Base-by-base conservation (phyloP, 1,140 invertebrate species). In the Drosophila eugracilis region DNA sequence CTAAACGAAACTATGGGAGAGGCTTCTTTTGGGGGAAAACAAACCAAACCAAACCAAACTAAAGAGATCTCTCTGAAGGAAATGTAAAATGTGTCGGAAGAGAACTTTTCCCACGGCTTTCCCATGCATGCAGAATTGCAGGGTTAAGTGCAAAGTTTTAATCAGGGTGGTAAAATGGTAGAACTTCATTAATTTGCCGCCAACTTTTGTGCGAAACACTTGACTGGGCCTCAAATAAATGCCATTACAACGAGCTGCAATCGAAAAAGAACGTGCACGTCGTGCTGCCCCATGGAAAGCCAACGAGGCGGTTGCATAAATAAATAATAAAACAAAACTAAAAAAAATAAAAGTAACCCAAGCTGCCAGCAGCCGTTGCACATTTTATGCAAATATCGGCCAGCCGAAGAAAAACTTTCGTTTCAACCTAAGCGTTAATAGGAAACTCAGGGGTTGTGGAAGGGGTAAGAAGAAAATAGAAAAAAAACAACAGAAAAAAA, bases 181-280 rank as follows among this genome's bases (percentile, higher is more conserved):
- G 65, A 70, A 86, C 62, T 86, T 85, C 77, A 81, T 85, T 85
- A 81, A 81, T 85, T 86, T 84, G 66, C 76, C 36, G 44, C 36
- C 57, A 80, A 76, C 76, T 84, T 80, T 37, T 77, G 53, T 45
- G 28, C 32, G 52, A 36, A 47, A 36, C 73, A 78, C 71, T 78
- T 73, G 79, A 60, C 79, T 78, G 28, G 62, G 44, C 19, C 12
- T 37, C 54, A 63, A 75, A 84, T 83, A 60, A 83, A 75, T 60
- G 52, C 63, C 77, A 79, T 70, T 75, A 55, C 21, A 34, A n/a
- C 9, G 17, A 42, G 54, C 36, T 66, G 67, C 47, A 57, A 54
- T 59, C 58, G 24, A 22, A 14, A n/a, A 34, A 65, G 69, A 42
- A 49, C 49, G 36, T 55, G 52, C 47, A 59, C 34, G 54, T 26